A percentile compares a stretch with the other conserved stretches of the same genome.
These are phyloP conservation scores for Eurytoma californica DNA, from an alignment of 2,888 invertebrate genomes.

Conservation along the genomic window DNA sequence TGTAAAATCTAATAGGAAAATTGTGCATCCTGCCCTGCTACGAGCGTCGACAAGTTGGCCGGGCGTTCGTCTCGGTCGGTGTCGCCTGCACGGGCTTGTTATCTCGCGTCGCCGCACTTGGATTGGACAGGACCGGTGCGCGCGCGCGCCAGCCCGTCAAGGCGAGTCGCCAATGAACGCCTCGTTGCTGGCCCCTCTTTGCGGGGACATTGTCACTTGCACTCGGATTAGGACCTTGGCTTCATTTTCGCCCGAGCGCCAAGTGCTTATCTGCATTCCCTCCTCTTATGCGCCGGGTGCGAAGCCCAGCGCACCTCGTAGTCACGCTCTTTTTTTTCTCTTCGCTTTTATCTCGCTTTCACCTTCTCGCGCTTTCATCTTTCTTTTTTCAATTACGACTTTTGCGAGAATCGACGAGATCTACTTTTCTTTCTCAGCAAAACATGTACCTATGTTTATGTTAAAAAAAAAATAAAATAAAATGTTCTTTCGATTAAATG, in stretches of 20 bases:
- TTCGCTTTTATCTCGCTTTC: too few relatives aligned
- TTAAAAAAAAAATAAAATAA: too few relatives aligned
- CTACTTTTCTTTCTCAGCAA: background rate
- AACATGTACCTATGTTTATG: background rate
- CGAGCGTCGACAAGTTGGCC: background rate
- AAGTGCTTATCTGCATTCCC: conserved; percentile 42
- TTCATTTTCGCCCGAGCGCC: conserved; percentile 36
- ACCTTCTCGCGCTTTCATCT: too few relatives aligned
- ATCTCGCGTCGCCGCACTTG: conserved; percentile 39
- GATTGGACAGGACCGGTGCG: conserved; percentile 21
- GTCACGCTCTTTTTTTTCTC: background rate
- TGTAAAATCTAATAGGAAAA: too few relatives aligned
- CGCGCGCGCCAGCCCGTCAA: conserved; percentile 14
- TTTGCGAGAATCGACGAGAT: background rate
- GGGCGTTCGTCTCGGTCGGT: background rate
- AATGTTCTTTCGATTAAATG: too few relatives aligned
- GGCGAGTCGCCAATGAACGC: conserved; percentile 41
- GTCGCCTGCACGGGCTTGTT: conserved; percentile 48
- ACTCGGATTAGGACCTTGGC: conserved; percentile 31
- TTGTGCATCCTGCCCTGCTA: too few relatives aligned
- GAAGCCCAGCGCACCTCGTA: too few relatives aligned
- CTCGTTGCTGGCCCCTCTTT: background rate
- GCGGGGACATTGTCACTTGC: conserved; percentile 42
- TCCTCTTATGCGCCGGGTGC: background rate
- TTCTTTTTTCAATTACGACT: background rate